Evolutionary conservation across 1,140 invertebrate species (phyloP), one percentile per base, ranked within the genome.

Genomic region (Stegodyphus mimosarum): DNA sequence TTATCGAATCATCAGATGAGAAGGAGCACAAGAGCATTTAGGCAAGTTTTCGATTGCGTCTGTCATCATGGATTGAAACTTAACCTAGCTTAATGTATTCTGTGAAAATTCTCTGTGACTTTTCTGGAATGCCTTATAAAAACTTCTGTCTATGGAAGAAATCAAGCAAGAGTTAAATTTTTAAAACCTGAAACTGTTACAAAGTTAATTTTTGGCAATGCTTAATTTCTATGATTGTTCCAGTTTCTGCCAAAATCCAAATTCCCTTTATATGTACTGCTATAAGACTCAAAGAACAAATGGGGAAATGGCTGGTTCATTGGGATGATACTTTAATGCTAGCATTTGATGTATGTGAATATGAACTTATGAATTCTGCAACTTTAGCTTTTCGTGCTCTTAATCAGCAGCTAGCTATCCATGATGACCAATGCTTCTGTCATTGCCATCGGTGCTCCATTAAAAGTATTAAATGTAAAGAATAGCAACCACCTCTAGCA

Each of bases 211-310:
- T 87, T 49, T 90, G n/a, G 91, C 90, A 7, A 86, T 90, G 66
- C 69, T 91, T 4, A 91, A 90, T 77, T 91, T 89, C 87, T 91
- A 91, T 87, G 87, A 87, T 7, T 88, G 87, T 80, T 91, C 50
- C 78, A 5, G 55, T 50, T 2, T 51, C 18, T 15, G 78, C 67
- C 5, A n/a, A 87, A 77, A 53, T 18, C 49, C 66, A 76, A 18
- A 60, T 76, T 69, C 13, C 52, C 33, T n/a, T 33, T 33, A 3
- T 1, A 33, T 33, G 33, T 1, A 33, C 33, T 33, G 33, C 33
- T 33, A 33, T 1, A 33, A 33, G 33, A 33, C 33, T 33, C 33
- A n/a, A 1, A 33, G 33, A 33, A 33, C 1, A 33, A 33, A 33
- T 33, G 3, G 3, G 3, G 1, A 33, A 33, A 33, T 3, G 3